Conservation (phyloP, 2,888 invertebrate species). For the Panopea generosa region DNA sequence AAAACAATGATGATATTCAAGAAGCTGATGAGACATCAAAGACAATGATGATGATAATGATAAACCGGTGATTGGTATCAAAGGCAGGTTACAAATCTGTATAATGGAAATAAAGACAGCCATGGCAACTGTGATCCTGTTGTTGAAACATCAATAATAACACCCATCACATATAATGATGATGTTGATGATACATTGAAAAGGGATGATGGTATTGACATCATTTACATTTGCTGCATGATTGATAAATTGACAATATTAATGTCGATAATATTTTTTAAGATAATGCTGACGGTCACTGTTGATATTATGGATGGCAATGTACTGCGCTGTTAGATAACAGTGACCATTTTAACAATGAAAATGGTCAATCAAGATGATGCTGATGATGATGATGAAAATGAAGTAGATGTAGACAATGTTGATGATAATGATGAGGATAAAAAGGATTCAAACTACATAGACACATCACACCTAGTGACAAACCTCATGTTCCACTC, state of each 20-base stretch:
- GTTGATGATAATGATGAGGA: slow-evolving; percentile 20
- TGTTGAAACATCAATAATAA: neutral
- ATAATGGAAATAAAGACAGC: too few relatives aligned
- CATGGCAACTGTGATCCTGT: too few relatives aligned
- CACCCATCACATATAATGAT: neutral
- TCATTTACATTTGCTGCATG: too few relatives aligned
- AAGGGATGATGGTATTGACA: too few relatives aligned
- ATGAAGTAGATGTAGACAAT: slow-evolving; percentile 21
- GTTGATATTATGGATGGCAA: neutral
- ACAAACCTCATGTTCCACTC: slow-evolving; percentile 61
- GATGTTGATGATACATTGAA: neutral
- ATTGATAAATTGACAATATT: too few relatives aligned
- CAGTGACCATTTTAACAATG: neutral
- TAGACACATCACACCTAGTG: slow-evolving; percentile 1
- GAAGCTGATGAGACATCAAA: slow-evolving; percentile 5
- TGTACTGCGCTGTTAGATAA: too few relatives aligned
- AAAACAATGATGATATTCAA: slow-evolving; percentile 4
- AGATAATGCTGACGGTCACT: neutral
- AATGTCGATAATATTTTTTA: too few relatives aligned
- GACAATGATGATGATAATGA: slow-evolving; percentile 1
- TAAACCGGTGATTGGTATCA: neutral
- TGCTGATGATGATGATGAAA: neutral
- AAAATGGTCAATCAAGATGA: neutral
- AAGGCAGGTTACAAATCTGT: too few relatives aligned
- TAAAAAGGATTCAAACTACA: neutral